Conservation (phyloP, 2,888 invertebrate genomes). For the Acronicta alni region DNA sequence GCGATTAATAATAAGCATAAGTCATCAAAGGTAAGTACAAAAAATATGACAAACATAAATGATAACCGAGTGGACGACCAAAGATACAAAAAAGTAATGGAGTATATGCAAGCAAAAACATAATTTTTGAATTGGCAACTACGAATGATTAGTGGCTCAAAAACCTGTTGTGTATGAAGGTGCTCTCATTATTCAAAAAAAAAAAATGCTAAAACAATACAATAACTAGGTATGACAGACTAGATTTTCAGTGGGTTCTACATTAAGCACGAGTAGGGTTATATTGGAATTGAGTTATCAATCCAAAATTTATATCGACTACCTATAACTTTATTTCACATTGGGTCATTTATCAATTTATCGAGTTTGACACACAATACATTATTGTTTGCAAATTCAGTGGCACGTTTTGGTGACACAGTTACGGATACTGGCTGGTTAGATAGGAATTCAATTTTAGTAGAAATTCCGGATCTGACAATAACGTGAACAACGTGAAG, state of each 20-base stretch:
- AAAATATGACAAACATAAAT: conserved; percentile 42
- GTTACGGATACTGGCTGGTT: neutral
- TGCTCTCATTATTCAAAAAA: too few relatives aligned
- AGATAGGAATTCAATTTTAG: neutral
- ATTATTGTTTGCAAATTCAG: neutral
- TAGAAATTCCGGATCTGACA: neutral
- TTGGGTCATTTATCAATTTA: conserved; percentile 6
- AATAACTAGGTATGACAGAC: too few relatives aligned
- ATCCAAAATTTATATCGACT: too few relatives aligned
- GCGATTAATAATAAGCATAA: conserved; percentile 51
- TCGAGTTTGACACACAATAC: neutral
- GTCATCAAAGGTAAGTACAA: conserved; percentile 40
- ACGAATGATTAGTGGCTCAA: neutral
- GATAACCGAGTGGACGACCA: conserved; percentile 17
- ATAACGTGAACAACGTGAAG: neutral
- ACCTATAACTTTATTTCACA: neutral
- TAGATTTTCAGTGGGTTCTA: too few relatives aligned
- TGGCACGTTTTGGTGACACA: neutral
- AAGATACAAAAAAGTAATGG: conserved; percentile 32
- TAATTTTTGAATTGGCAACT: conserved; percentile 10
- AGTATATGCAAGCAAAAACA: conserved; percentile 26
- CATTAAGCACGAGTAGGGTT: too few relatives aligned
- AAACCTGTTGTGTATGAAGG: neutral
- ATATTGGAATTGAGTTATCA: too few relatives aligned
- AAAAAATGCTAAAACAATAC: too few relatives aligned